phyloP scores from a whole-genome alignment of 64 coral and sea anemone genomes.

The Stylophora pistillata region DNA sequence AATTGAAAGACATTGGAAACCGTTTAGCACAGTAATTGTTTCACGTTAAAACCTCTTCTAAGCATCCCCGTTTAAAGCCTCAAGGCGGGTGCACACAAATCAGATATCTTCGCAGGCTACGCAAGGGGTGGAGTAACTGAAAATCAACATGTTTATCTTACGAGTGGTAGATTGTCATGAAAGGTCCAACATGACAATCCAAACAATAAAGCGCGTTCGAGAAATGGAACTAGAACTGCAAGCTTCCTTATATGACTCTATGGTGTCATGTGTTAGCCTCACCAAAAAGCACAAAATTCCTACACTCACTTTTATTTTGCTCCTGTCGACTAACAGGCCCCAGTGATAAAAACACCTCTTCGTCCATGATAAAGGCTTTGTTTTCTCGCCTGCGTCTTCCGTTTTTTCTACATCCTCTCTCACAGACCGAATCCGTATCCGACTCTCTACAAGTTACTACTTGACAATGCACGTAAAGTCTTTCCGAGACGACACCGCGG shows the following conservation, averaged over 20 bases:
- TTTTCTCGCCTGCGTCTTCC: not conserved
- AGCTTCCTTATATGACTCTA: not conserved
- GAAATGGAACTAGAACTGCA: no score
- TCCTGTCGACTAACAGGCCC: not conserved
- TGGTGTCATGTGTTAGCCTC: not conserved
- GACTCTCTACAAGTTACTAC: not conserved
- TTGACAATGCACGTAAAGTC: slow-evolving; percentile 25
- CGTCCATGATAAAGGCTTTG: slow-evolving; percentile 11
- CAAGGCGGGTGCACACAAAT: no score
- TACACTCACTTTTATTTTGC: not conserved
- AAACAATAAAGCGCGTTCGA: no score
- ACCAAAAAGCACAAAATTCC: not conserved
- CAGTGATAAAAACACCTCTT: slow-evolving; percentile 13
- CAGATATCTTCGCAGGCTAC: no score
- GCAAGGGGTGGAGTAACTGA: no score
- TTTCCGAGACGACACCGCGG: not conserved
- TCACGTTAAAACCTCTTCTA: not conserved
- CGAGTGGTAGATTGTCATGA: no score
- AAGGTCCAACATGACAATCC: no score
- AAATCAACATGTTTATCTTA: no score
- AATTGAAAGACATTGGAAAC: not conserved
- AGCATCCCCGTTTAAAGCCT: no score
- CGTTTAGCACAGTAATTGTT: not conserved
- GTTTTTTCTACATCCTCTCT: not conserved
- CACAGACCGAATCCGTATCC: slow-evolving; percentile 10